These are phyloP conservation scores for Pollenia griseotomentosa DNA, from an alignment of 2,888 invertebrate genomes.

Conservation along the genomic window DNA sequence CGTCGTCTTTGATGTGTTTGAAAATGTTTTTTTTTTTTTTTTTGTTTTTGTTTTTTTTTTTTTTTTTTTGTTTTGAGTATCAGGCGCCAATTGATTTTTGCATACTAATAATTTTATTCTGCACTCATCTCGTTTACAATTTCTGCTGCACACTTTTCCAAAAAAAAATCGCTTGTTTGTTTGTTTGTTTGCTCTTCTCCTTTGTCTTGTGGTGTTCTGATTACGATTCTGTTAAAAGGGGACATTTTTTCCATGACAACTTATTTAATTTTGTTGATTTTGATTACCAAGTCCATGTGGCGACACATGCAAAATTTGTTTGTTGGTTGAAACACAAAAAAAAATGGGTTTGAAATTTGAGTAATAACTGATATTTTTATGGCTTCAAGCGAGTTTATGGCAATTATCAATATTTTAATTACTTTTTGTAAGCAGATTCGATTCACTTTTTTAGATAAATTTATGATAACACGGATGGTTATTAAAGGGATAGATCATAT, in stretches of 20 bases:
- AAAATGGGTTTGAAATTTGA: constrained; percentile 28
- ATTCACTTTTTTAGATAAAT: no score
- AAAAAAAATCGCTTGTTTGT: not conserved
- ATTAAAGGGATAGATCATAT: no score
- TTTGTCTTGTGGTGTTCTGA: not conserved
- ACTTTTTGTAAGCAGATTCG: no score
- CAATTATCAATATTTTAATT: no score
- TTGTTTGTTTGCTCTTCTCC: constrained; percentile 1
- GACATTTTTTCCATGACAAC: constrained; percentile 9
- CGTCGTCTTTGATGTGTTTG: not conserved
- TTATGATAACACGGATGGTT: no score
- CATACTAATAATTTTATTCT: constrained; percentile 8
- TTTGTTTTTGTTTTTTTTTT: no score
- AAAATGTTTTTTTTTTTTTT: no score
- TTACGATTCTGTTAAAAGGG: not conserved
- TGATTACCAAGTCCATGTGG: constrained; percentile 41
- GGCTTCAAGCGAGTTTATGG: no score
- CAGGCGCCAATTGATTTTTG: constrained; percentile 62
- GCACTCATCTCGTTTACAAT: constrained; percentile 12
- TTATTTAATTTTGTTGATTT: constrained; percentile 47
- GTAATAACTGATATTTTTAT: not conserved
- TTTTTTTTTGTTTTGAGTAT: constrained; percentile 45
- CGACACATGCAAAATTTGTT: constrained; percentile 47
- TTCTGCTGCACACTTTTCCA: constrained; percentile 25
- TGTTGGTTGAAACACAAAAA: not conserved